These are phyloP conservation scores for Acipenser oxyrinchus DNA, from an alignment of 2,797 vertebrate genomes.

Conservation along the genomic window DNA sequence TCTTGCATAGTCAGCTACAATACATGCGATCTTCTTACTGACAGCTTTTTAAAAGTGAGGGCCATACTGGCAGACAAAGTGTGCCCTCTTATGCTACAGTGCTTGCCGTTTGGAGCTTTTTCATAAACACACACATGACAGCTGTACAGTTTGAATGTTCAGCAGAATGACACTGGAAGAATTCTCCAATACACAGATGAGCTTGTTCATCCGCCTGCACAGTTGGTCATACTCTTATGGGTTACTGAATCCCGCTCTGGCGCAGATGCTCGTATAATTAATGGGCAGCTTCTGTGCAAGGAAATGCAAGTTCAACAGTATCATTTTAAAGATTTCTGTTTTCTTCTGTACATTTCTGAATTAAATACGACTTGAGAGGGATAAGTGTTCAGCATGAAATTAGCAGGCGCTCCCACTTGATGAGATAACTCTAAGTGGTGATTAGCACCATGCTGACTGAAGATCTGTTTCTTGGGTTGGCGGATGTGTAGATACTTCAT, in stretches of 20 bases:
- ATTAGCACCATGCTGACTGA: constrained; percentile 64
- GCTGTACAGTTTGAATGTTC: too few species aligned
- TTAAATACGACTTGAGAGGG: constrained; percentile 12
- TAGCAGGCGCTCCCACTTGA: constrained; percentile 27
- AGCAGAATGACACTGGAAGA: too few species aligned
- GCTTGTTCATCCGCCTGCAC: too few species aligned
- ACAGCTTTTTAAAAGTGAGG: too few species aligned
- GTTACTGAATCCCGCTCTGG: not conserved
- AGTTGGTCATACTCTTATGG: not conserved
- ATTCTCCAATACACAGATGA: too few species aligned
- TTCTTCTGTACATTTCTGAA: not conserved
- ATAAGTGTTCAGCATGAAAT: constrained; percentile 38
- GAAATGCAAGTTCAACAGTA: not conserved
- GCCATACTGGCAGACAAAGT: too few species aligned
- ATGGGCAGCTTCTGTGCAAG: not conserved
- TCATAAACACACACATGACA: too few species aligned
- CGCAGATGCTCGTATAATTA: not conserved
- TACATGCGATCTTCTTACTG: too few species aligned
- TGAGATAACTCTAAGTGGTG: constrained; percentile 50
- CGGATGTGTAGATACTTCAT: constrained; percentile 60
- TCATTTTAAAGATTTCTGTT: not conserved
- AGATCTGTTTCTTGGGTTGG: constrained; percentile 50
- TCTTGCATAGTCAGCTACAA: too few species aligned
- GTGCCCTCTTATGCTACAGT: too few species aligned
- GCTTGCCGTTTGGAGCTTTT: too few species aligned